Evolutionary conservation across 1,140 invertebrate species (phyloP), one percentile per base, ranked within the genome.

Genomic region (Hycleus cichorii): DNA sequence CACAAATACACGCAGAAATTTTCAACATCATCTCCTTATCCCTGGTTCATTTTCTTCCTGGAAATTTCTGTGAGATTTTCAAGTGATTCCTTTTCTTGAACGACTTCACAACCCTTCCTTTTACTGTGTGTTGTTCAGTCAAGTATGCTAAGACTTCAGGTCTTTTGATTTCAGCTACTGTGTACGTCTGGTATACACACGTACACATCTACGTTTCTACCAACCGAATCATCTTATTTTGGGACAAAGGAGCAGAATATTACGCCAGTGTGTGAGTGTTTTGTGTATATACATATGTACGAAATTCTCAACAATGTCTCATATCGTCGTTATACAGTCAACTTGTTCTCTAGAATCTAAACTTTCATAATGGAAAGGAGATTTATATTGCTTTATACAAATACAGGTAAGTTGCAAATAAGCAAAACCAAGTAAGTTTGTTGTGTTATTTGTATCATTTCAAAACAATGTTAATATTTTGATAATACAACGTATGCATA

Each of bases 341-440:
- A 45, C 39, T 53, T 53, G 51, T 53, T 53, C 42, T 46, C 39
- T 45, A 53, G 42, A 53, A 8, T 45, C 9, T 42, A 53, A 53
- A 53, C 51, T 53, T 53, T 42, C 51, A 53, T 53, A 53, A 53
- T 53, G 51, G 51, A 38, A 53, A 53, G 46, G 51, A 53, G 51
- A 53, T 53, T 53, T 53, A 53, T 53, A 46, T 45, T 27, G 51
- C 51, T 53, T 53, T 53, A 38, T 45, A 53, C 26, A 53, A 53
- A 53, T 46, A 53, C 42, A 53, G 51, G 51, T 53, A 53, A 27
- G 51, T 44, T 46, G 39, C 44, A 32, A 53, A 46, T 43, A 53
- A 53, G 39, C 40, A 49, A 38, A n/a, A 49, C 9, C 26, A 32
- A 26, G 39, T 32, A 49, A 11, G 32, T 27, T 49, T 18, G 26